Conservation (phyloP, 1,140 invertebrate species). For the Agraylea sexmaculata region DNA sequence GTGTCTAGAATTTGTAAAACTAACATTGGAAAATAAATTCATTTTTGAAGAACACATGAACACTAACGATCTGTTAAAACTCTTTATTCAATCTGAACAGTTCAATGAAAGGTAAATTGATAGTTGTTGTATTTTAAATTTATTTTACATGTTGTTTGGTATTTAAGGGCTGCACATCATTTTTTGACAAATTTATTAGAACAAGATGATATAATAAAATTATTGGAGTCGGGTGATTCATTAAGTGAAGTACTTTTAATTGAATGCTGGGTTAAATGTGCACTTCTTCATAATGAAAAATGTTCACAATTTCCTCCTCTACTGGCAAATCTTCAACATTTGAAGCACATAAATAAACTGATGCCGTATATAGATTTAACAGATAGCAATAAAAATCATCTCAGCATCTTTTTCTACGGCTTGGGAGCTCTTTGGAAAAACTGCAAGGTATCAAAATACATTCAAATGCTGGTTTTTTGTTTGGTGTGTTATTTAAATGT, state of each 20-base stretch:
- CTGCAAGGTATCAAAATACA: constrained; percentile 8
- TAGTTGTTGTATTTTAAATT: constrained; percentile 2
- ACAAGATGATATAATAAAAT: constrained; percentile 16
- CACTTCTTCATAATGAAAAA: constrained; percentile 11
- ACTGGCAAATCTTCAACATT: too few relatives aligned
- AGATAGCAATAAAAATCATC: too few relatives aligned
- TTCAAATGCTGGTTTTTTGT: not conserved
- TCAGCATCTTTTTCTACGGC: constrained; percentile 18
- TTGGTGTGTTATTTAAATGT: constrained; percentile 2
- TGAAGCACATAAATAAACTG: too few relatives aligned
- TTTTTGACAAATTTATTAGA: constrained; percentile 15
- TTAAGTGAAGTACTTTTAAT: constrained; percentile 8
- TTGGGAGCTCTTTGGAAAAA: constrained; percentile 15
- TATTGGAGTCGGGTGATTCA: constrained; percentile 12
- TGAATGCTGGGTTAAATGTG: constrained; percentile 18
- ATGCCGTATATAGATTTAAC: too few relatives aligned
- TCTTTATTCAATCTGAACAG: constrained; percentile 14
- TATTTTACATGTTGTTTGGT: constrained; percentile 1
- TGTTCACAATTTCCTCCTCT: too few relatives aligned
- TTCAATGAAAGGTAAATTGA: constrained; percentile 14
- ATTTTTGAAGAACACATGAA: constrained; percentile 12
- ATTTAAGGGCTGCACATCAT: constrained; percentile 15
- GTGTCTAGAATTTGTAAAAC: constrained; percentile 14
- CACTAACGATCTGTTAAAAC: constrained; percentile 14
- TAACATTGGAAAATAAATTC: constrained; percentile 15